Percentiles rank a stretch among this genome's conserved stretches.
Conservation (phyloP, 2,113 vertebrate genomes). For the Mionectes macconnelli region DNA sequence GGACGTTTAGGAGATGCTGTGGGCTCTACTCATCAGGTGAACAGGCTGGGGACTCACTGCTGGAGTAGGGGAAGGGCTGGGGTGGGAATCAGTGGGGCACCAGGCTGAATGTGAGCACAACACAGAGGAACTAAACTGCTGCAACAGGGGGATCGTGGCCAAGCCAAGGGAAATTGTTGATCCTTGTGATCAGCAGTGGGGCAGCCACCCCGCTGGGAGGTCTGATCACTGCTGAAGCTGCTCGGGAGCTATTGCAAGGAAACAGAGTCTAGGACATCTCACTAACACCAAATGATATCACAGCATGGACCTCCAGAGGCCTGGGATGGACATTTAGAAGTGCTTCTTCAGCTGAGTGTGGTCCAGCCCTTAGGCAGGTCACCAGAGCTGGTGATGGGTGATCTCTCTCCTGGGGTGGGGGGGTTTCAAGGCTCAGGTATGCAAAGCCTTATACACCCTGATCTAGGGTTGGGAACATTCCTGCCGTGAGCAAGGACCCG, state of each 20-base stretch:
- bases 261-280: not conserved
- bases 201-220: not conserved
- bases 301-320: not conserved
- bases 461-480: not conserved
- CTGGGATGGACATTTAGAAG: not conserved
- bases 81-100: not conserved
- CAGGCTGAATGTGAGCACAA: not conserved
- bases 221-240: not conserved
- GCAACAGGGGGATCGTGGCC: not conserved
- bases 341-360: fast-evolving
- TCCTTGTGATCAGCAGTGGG: not conserved
- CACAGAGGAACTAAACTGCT: not conserved
- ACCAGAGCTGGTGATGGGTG: fast-evolving
- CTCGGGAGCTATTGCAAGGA: not conserved
- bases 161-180: not conserved
- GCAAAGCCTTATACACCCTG: not conserved
- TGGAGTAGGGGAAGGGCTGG: not conserved
- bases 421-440: not conserved
- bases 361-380: not conserved
- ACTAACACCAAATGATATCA: not conserved
- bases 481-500: not conserved
- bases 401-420: not conserved
- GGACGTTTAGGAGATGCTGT: not conserved
- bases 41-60: not conserved
- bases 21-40: not conserved